Evolutionary conservation across 2,797 vertebrate species (phyloP).

Genomic region (Oreochromis mossambicus): DNA sequence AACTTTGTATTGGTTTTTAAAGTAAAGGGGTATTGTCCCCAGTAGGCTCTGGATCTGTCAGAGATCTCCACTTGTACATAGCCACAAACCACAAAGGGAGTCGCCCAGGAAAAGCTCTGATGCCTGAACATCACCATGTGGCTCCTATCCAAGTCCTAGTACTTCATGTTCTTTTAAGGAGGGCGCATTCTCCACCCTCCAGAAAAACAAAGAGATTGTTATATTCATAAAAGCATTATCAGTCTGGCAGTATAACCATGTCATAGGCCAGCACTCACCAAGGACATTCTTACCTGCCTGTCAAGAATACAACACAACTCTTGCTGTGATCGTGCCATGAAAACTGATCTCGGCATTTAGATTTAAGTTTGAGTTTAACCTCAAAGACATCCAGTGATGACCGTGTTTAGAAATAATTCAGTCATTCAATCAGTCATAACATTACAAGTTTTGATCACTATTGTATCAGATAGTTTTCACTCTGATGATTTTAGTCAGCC

Average conservation of each 20-base stretch:
- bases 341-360: fast-evolving
- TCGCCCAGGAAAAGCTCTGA: neutral
- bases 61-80: neutral
- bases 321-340: neutral
- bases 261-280: neutral
- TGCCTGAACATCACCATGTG: neutral
- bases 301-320: neutral
- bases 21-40: neutral
- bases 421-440: neutral
- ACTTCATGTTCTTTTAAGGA: neutral
- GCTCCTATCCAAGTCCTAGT: neutral
- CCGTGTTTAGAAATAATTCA: neutral
- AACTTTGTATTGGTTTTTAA: neutral
- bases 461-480: neutral
- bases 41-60: neutral
- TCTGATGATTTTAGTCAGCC: neutral
- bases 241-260: neutral
- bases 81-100: neutral
- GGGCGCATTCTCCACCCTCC: neutral
- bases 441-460: neutral
- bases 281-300: neutral
- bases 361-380: neutral
- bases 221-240: neutral
- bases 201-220: neutral
- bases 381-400: neutral